Conservation (phyloP, 1,140 invertebrate species). For the Drosophila tristis region DNA sequence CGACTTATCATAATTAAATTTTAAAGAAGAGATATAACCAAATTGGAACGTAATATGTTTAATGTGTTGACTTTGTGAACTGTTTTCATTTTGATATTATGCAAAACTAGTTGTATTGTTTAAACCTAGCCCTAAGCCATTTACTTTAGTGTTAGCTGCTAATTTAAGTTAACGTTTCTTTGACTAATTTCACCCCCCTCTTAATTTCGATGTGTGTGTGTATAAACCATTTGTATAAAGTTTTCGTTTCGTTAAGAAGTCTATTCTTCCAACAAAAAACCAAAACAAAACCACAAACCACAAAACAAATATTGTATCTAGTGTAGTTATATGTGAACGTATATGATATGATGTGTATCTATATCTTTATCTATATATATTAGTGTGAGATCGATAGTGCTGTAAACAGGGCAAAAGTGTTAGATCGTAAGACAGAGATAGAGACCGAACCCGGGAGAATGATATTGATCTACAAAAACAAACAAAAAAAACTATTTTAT, state of each 20-base stretch:
- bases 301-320: conserved; percentile 40
- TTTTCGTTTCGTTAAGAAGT: conserved; percentile 59
- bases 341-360: conserved; percentile 45
- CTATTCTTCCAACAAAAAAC: conserved; percentile 49
- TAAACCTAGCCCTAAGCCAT: conserved; percentile 41
- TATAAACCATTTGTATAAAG: conserved; percentile 69
- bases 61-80: conserved; percentile 46
- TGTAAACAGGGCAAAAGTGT: conserved; percentile 64
- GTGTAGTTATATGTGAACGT: conserved; percentile 50
- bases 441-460: conserved; percentile 33
- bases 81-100: conserved; percentile 56
- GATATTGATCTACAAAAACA: conserved; percentile 39
- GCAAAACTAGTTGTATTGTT: conserved; percentile 48
- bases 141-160: conserved; percentile 39
- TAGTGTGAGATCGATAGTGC: conserved; percentile 61
- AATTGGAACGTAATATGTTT: conserved; percentile 36
- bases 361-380: conserved; percentile 40
- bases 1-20: conserved; percentile 28
- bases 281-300: conserved; percentile 38
- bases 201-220: conserved; percentile 25
- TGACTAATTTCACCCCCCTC: conserved; percentile 4
- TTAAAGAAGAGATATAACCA: conserved; percentile 29
- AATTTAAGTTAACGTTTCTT: conserved; percentile 33
- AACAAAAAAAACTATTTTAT: conserved; percentile 61
- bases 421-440: conserved; percentile 57